Conservation (phyloP, 2,113 vertebrate genomes). For the Gallinago jamesoni region DNA sequence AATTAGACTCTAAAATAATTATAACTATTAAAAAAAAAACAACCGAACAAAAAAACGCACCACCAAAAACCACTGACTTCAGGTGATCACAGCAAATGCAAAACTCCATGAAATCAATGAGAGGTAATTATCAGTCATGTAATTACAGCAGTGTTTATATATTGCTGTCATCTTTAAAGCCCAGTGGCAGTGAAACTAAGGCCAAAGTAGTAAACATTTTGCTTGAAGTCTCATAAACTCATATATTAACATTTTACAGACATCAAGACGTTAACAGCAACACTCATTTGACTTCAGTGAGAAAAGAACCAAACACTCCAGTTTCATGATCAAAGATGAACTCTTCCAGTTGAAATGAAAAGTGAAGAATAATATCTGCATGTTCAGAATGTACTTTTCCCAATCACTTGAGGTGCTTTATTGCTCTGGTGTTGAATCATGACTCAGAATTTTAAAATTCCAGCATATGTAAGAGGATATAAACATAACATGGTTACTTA, state of each 20-base stretch:
- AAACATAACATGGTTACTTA: conserved; percentile 32
- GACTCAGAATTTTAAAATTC: conserved; percentile 18
- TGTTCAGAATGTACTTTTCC: conserved; percentile 1
- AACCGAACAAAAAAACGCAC: neutral
- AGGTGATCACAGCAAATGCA: neutral
- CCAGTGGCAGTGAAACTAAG: neutral
- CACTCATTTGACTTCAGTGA: neutral
- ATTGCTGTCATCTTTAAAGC: neutral
- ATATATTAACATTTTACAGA: neutral
- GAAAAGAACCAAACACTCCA: neutral
- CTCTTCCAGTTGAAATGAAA: neutral
- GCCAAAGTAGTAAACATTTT: neutral
- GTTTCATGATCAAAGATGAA: neutral
- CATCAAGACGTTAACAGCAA: neutral
- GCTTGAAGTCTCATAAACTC: neutral
- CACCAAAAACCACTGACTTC: neutral
- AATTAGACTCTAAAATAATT: neutral
- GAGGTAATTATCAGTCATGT: neutral
- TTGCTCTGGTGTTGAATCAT: neutral
- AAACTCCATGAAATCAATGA: neutral
- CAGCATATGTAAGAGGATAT: neutral
- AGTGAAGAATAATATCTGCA: neutral
- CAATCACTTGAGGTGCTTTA: neutral
- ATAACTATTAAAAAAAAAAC: neutral
- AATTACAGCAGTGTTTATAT: neutral